Conservation (phyloP, 2,797 vertebrate species). For the Micrastur ruficollis region DNA sequence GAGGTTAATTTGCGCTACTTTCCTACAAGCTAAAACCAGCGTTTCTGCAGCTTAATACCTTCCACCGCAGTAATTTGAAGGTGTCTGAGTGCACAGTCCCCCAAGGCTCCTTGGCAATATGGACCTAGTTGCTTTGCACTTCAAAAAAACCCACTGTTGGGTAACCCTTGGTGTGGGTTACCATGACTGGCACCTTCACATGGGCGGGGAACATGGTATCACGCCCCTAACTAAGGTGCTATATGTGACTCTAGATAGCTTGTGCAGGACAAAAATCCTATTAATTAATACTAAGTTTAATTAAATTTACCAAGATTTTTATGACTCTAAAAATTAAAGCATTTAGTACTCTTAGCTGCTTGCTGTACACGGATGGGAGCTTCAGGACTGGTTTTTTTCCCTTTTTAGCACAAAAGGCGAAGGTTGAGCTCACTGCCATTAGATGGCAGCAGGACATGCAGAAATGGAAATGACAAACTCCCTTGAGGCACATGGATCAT, state of each 20-base stretch:
- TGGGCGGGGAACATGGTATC: not conserved
- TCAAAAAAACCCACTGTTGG: not conserved
- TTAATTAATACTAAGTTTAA: not conserved
- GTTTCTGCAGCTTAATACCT: not conserved
- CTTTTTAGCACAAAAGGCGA: not conserved
- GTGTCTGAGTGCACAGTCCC: not conserved
- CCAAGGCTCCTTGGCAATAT: not conserved
- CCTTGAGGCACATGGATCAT: not conserved
- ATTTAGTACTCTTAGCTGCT: not conserved
- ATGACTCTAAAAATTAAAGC: not conserved
- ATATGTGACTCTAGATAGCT: not conserved
- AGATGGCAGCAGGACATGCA: not conserved
- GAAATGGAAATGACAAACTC: not conserved
- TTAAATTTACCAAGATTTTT: not conserved
- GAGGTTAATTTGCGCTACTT: not conserved
- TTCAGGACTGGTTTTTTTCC: not conserved
- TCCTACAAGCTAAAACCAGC: not conserved
- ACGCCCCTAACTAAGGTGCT: fast-evolving
- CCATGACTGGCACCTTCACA: not conserved
- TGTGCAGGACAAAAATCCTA: not conserved
- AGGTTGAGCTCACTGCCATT: not conserved
- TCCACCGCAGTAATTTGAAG: not conserved
- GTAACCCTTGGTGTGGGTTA: not conserved
- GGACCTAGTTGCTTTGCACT: not conserved
- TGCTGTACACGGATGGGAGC: not conserved